Evolutionary conservation across 1,140 invertebrate species (phyloP).

Genomic region (Ceratina australensis): DNA sequence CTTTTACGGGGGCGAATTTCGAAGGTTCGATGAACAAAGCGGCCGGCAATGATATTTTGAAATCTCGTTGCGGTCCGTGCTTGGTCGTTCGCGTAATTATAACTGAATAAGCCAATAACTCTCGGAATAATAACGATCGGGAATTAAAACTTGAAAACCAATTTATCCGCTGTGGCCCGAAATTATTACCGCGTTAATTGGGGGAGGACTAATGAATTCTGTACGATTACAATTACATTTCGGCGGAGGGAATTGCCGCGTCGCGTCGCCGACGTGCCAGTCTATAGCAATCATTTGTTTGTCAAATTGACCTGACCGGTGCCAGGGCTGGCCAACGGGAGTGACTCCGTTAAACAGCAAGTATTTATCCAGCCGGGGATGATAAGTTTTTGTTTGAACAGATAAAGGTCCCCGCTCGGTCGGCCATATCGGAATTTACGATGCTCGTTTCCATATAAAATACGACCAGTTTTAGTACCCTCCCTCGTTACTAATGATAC

Average conservation of each 20-base stretch:
- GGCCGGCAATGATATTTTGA: slow-evolving; percentile 27
- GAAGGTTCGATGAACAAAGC: background rate
- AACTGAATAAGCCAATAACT: slow-evolving; percentile 45
- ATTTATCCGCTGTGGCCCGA: slow-evolving; percentile 51
- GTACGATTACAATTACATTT: slow-evolving; percentile 53
- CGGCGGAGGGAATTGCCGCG: slow-evolving; percentile 3
- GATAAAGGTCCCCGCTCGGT: background rate
- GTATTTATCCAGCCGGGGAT: slow-evolving; percentile 10
- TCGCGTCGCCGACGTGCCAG: background rate
- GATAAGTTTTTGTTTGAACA: slow-evolving; percentile 36
- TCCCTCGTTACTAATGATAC: too few relatives aligned
- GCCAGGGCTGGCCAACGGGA: background rate
- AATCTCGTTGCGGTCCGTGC: slow-evolving; percentile 35
- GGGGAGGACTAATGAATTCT: slow-evolving; percentile 49
- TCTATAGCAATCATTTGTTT: slow-evolving; percentile 46
- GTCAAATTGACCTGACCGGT: slow-evolving; percentile 25
- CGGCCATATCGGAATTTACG: background rate
- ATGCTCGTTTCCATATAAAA: background rate
- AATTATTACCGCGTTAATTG: slow-evolving; percentile 63
- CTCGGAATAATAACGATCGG: slow-evolving; percentile 50
- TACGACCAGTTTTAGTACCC: background rate
- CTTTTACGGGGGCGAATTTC: background rate
- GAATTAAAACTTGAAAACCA: slow-evolving; percentile 62
- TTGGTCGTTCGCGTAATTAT: slow-evolving; percentile 46
- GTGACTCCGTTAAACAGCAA: slow-evolving; percentile 23